These are phyloP conservation scores for Solenodon paradoxus DNA, from an alignment of 2,113 vertebrate genomes.

Conservation along the genomic window DNA sequence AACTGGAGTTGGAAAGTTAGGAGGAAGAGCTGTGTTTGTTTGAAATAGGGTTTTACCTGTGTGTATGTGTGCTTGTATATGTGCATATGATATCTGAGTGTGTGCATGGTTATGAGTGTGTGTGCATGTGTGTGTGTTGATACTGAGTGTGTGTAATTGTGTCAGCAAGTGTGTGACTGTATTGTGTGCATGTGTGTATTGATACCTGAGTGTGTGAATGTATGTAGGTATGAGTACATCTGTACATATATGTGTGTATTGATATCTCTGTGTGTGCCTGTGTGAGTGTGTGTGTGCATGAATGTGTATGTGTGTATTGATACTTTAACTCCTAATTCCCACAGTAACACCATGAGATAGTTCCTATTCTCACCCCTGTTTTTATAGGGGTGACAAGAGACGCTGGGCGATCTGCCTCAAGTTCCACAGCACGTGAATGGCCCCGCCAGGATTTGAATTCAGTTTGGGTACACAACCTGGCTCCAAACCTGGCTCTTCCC, in stretches of 20 bases:
- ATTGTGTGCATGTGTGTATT: fast-evolving
- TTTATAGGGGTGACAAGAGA: background rate
- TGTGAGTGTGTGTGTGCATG: no score
- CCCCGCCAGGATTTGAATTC: background rate
- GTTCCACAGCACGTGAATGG: background rate
- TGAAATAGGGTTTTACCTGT: background rate
- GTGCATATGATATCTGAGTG: background rate
- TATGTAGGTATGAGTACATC: no score
- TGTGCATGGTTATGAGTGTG: background rate
- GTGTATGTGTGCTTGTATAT: background rate
- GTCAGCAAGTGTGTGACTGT: background rate
- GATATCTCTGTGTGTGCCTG: fast-evolving
- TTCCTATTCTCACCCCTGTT: background rate
- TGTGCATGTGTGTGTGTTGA: no score
- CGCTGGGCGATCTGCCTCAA: background rate
- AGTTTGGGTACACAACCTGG: no score
- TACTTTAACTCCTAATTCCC: background rate
- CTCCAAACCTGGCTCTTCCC: background rate
- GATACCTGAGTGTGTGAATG: fast-evolving
- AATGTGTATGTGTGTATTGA: fast-evolving
- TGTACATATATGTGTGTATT: fast-evolving
- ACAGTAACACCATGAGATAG: background rate
- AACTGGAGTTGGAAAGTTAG: background rate
- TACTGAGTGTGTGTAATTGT: background rate
- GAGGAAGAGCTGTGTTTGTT: no score